Evolutionary conservation across 2,113 vertebrate genomes (phyloP).

Genomic region (Circaetus cinerascens): DNA sequence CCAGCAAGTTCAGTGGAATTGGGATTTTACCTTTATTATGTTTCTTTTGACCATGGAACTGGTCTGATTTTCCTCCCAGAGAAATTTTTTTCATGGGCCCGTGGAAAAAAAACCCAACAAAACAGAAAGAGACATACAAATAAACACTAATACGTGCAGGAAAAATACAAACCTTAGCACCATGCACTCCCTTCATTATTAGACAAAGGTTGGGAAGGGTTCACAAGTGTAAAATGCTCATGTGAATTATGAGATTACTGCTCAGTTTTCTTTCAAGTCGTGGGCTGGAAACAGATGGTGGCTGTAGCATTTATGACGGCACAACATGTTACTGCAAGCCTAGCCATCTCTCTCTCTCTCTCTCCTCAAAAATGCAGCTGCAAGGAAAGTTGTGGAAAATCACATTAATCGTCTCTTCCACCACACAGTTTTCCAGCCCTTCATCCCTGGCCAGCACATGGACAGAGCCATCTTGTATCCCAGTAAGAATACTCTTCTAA

Average conservation of each 20-base stretch:
- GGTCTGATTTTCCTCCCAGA: constrained; percentile 24
- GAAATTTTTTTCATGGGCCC: background rate
- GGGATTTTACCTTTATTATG: background rate
- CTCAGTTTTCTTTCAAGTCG: constrained; percentile 67
- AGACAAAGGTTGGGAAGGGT: constrained; percentile 54
- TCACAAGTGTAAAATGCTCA: constrained; percentile 37
- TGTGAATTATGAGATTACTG: constrained; percentile 67
- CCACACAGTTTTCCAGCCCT: constrained; percentile 47
- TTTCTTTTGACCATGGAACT: background rate
- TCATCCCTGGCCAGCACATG: constrained; percentile 46
- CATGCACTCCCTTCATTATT: constrained; percentile 31
- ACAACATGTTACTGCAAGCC: constrained; percentile 69
- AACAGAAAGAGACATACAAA: constrained; percentile 53
- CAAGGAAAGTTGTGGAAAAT: constrained; percentile 65
- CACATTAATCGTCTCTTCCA: constrained; percentile 60
- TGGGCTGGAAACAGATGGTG: constrained; percentile 63
- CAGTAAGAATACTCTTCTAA: constrained; percentile 29
- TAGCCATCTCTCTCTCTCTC: constrained; percentile 14
- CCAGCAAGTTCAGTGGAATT: background rate
- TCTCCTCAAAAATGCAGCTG: constrained; percentile 59
- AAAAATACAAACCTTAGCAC: constrained; percentile 63
- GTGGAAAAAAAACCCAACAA: background rate
- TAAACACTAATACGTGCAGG: constrained; percentile 36
- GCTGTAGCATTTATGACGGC: constrained; percentile 51
- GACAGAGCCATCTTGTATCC: constrained; percentile 47